Base-by-base conservation (phyloP, 2,113 vertebrate genomes). In the Cacatua alba region DNA sequence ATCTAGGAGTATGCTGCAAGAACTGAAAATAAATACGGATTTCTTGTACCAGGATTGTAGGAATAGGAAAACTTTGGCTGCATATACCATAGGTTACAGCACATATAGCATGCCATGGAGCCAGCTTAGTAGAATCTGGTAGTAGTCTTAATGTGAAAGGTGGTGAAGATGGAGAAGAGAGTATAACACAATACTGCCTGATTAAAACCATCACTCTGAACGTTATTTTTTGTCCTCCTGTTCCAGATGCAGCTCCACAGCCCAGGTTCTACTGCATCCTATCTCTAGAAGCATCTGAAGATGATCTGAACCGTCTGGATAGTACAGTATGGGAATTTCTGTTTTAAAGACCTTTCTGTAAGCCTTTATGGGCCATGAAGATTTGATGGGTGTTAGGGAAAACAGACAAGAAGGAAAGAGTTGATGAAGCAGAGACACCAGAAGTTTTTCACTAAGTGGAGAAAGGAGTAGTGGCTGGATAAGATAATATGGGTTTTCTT, bases 251-350 rank as follows among this genome's bases (percentile, higher is more conserved):
- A 24, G 98, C 96, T 39, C 97, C 97, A n/a, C 99, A 99, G 75
- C 99, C 99, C 53, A 99, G 99, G 82, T 99, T 99, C 98, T 99
- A 99, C 98, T 99, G 99, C 55, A 98, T 99, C 92, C 98, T 99
- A 10, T 99, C 99, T 24, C 99, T 98, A 28, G 99, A 99, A 95
- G 98, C 98, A 8, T 99, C 99, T 48, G 99, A 99, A 87, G 99
- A 99, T 90, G 99, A 99, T 77, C 97, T 99, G 91, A 99, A 98
- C 96, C 98, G 99, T 68, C 98, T 99, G 5, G 99, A 99, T 92
- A 96, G 96, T 97, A 98, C 89, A 98, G 99, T 99, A 97, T 19
- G 18, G 41, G 35, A 29, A 63, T 68, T 92, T 92, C 92, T 81
- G 17, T 9, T 75, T n/a, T 11, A 17, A 49, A 68, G 48, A 9